These are phyloP conservation scores for Anarhynchus alexandrinus DNA, from an alignment of 2,113 vertebrate genomes.

Conservation along the genomic window DNA sequence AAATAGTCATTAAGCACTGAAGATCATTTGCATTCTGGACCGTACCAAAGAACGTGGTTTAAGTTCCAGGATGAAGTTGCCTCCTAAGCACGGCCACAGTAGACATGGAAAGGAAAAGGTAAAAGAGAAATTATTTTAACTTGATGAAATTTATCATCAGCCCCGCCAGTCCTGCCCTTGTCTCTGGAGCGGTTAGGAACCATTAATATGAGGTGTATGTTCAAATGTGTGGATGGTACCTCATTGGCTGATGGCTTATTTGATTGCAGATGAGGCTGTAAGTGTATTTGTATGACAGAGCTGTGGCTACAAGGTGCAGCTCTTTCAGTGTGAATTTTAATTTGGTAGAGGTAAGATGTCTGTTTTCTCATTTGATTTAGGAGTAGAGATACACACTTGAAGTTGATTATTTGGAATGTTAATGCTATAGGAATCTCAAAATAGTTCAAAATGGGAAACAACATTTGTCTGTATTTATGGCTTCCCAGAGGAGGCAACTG, in stretches of 20 bases:
- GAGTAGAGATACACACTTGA: neutral
- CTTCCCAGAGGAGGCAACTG: neutral
- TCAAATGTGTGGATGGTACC: neutral
- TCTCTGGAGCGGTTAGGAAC: neutral
- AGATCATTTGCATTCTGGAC: neutral
- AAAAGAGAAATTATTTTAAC: neutral
- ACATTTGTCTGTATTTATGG: neutral
- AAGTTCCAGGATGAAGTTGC: neutral
- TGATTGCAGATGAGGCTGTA: neutral
- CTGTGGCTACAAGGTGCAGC: neutral
- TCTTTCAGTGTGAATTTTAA: neutral
- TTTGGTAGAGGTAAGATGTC: neutral
- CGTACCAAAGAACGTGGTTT: neutral
- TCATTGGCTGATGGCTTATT: neutral
- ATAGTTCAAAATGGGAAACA: neutral
- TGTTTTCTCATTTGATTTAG: neutral
- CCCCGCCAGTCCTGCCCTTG: neutral
- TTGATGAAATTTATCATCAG: neutral
- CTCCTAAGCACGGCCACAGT: neutral
- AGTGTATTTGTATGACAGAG: neutral
- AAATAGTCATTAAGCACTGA: neutral
- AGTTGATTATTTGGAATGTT: constrained; percentile 25
- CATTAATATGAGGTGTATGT: neutral
- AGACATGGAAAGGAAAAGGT: neutral
- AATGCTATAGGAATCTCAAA: neutral